Base-by-base conservation (phyloP, 2,797 vertebrate species). In the Gadopsis bispinosus region DNA sequence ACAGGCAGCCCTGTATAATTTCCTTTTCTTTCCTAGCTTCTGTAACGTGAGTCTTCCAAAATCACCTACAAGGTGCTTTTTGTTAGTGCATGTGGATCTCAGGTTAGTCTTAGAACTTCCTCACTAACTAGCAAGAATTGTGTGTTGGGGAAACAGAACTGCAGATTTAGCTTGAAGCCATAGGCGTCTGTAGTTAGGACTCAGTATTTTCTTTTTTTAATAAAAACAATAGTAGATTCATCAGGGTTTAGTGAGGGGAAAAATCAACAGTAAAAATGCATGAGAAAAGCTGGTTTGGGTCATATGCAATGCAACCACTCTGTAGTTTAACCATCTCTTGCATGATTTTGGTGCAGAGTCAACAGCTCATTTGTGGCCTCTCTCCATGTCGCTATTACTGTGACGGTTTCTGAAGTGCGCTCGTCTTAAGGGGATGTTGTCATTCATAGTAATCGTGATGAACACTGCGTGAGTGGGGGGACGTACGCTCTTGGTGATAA, bases 1-100 rank as follows among this genome's bases (percentile, higher is more conserved):
- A 72, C 83, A 43, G 75, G 77, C 82, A 77, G 85, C 79, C 72
- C 20, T 39, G 17, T 51, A 5, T 20, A 1, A 26, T 11, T 35
- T 48, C 1, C 61, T 45, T 48, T 31, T 37, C 19, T 31, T 20
- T 31, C 7, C 10, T 51, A 8, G 16, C 54, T 19, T 58, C 35
- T 69, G 20, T 60, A n/a, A 19, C 69, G 16, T 39, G 17, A 35
- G 33, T 75, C 26, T 39, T 19, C 29, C 3, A 54, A 12, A 61
- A 19, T 22, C 43, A 37, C 19, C 41, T 13, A 51, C 19, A 66
- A 10, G 5, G 4, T 22, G 3, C 16, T 22, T 43, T 48, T 17
- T 54, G 8, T 48, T 47, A 17, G 16, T 37, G 50, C 9, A 47
- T 20, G 33, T 39, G 1, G 48, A 60, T 48, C 19, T 69, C 45